Evolutionary conservation across 2,797 vertebrate genomes (phyloP), one percentile per base, ranked within the genome.

Genomic region (Diplodus puntazzo): DNA sequence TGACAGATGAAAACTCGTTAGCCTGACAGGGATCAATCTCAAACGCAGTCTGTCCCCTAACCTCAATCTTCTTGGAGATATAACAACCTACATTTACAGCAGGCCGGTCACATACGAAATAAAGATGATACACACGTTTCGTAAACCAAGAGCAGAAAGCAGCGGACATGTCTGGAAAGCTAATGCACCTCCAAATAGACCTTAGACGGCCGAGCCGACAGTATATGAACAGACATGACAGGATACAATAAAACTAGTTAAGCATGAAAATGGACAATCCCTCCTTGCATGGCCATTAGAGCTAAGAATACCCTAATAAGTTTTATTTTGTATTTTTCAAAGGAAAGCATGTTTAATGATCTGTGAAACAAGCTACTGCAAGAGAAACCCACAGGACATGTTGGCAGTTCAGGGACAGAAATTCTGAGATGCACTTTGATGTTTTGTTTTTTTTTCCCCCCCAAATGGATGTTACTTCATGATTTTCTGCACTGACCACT

Each of bases 271-370:
- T 27, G 68, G 71, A 80, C 85, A 83, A 83, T 85, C 81, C 75
- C 60, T 87, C 74, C 86, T 80, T 57, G 60, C 73, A 81, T 65
- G 73, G 70, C 65, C 78, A 82, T 88, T 80, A 77, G 64, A 74
- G 85, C 82, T 77, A 81, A 87, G 79, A 89, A 87, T 89, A 90
- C 52, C 42, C 79, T 84, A 85, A 91, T 90, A 79, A 46, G 49
- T 84, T 83, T 85, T 80, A 86, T 83, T 84, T 87, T 48, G 74
- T 69, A 80, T 76, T 84, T 89, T 89, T 85, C 79, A 80, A 88
- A 88, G 79, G 86, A 89, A 89, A 86, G 82, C 69, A 78, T 10
- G 46, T 81, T 90, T 90, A 88, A 92, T 91, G 83, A 86, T 75
- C 83, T 52, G 58, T 89, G 82, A 91, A 91, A 91, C 73, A 75